Evolutionary conservation across 2,797 vertebrate genomes (phyloP), one percentile per base, ranked within the genome.

Genomic region (Xiphorhynchus erythropygius): DNA sequence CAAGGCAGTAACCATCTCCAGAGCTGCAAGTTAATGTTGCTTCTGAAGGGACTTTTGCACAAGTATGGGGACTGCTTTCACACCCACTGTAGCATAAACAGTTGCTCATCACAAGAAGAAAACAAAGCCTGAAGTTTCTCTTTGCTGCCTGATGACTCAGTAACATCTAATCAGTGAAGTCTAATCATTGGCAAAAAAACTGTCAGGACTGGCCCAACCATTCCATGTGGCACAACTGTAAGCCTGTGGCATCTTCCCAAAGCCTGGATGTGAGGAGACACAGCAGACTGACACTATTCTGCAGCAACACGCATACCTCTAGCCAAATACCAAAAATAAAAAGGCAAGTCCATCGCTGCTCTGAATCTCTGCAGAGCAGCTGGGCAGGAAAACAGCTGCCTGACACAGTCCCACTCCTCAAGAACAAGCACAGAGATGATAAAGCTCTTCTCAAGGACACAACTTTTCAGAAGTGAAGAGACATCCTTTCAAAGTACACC

Each of bases 301-400:
- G 49, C n/a, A 79, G 14, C 0, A 0, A 71, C 13, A 16, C 0
- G 1, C 0, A 0, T 2, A 5, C 16, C 47, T 83, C 16, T 33
- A 89, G 57, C 28, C 47, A 86, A 57, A 79, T n/a, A 27, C 32
- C 44, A n/a, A 30, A 83, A 79, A 75, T 75, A 35, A 67, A 75
- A 89, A 79, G 15, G 27, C 33, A 75, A 70, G 33, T 44, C 53
- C 52, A 32, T 39, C 39, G 21, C 62, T 1, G 0, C 57, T 53
- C 57, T 39, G 24, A 79, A 79, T 53, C 25, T 83, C 57, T 83
- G 63, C 63, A 53, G 57, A 79, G 63, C 63, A 71, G 44, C 33
- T 67, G 63, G 21, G 32, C 53, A 89, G 47, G 33, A 82, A 70
- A 82, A 42, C 23, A 62, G 10, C 14, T 67, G 42, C 39, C 19